Evolutionary conservation across 2,113 vertebrate species (phyloP).

Genomic region (Sceloporus tristichus): DNA sequence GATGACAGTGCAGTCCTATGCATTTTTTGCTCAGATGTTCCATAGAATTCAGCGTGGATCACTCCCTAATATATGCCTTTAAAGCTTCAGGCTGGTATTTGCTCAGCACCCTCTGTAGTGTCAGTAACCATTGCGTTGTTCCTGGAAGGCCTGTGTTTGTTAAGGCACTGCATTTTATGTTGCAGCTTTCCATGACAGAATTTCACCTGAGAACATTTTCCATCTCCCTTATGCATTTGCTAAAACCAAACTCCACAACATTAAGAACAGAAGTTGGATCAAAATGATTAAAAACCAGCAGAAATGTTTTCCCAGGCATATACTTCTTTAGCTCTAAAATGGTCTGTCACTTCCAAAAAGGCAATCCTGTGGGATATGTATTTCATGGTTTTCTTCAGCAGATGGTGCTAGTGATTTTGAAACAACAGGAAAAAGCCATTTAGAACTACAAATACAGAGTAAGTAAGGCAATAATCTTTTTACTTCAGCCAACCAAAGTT

Average conservation of each 20-base stretch:
- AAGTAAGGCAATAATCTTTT: background rate
- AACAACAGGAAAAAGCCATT: background rate
- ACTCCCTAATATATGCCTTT: background rate
- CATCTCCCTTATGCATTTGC: background rate
- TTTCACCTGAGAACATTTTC: background rate
- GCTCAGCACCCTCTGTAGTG: background rate
- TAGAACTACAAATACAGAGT: background rate
- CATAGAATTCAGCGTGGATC: background rate
- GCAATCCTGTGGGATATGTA: background rate
- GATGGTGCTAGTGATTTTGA: slow-evolving; percentile 32
- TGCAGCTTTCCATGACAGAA: background rate
- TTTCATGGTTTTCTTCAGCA: slow-evolving; percentile 11
- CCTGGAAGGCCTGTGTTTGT: background rate
- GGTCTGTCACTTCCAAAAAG: background rate
- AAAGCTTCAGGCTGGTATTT: background rate
- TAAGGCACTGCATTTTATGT: background rate
- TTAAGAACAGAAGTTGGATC: background rate
- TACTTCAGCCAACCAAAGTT: background rate
- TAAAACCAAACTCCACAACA: background rate
- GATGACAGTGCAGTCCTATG: background rate
- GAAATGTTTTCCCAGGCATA: too few species aligned
- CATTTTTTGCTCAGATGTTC: background rate
- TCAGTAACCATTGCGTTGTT: background rate
- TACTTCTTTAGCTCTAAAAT: too few species aligned
- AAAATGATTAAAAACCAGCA: background rate